These are phyloP conservation scores for Anoncus sp. DNA, from an alignment of 2,888 invertebrate genomes.

Conservation along the genomic window DNA sequence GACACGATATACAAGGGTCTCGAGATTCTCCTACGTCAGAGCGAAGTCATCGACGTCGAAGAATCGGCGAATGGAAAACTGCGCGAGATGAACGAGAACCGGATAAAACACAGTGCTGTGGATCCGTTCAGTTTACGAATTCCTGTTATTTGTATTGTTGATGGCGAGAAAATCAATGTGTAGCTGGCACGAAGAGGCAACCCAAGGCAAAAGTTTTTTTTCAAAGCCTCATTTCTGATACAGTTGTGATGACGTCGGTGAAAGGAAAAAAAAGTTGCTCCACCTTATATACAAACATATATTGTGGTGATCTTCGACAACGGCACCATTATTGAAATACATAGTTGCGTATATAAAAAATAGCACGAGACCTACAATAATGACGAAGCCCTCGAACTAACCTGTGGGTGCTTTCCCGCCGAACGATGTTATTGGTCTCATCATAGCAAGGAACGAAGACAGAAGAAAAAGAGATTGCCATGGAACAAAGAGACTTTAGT, in stretches of 20 bases:
- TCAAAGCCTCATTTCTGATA: slow-evolving; percentile 25
- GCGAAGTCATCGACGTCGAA: slow-evolving; percentile 52
- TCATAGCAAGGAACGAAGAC: slow-evolving; percentile 13
- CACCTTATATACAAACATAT: background rate
- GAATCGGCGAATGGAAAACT: slow-evolving; percentile 26
- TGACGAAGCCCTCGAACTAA: slow-evolving; percentile 28
- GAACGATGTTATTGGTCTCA: slow-evolving; percentile 11
- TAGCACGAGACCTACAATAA: slow-evolving; percentile 31
- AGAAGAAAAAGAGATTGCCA: slow-evolving; percentile 23
- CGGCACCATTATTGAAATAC: background rate
- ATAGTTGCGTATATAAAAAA: background rate
- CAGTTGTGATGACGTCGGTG: slow-evolving; percentile 29
- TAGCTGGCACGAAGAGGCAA: slow-evolving; percentile 19
- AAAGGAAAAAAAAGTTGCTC: slow-evolving; percentile 24
- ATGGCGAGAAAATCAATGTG: background rate
- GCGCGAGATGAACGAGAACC: slow-evolving; percentile 23
- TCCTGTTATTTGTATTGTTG: slow-evolving; percentile 8
- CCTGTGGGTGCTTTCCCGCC: background rate
- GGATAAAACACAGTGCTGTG: slow-evolving; percentile 7
- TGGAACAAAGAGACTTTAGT: slow-evolving; percentile 29
- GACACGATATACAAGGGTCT: slow-evolving; percentile 27
- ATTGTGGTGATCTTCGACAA: background rate
- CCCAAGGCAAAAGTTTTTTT: slow-evolving; percentile 14
- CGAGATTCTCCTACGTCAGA: slow-evolving; percentile 48
- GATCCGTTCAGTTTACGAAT: slow-evolving; percentile 16